phyloP scores from a whole-genome alignment of 2,797 vertebrate species.

The Neosalanx taihuensis region DNA sequence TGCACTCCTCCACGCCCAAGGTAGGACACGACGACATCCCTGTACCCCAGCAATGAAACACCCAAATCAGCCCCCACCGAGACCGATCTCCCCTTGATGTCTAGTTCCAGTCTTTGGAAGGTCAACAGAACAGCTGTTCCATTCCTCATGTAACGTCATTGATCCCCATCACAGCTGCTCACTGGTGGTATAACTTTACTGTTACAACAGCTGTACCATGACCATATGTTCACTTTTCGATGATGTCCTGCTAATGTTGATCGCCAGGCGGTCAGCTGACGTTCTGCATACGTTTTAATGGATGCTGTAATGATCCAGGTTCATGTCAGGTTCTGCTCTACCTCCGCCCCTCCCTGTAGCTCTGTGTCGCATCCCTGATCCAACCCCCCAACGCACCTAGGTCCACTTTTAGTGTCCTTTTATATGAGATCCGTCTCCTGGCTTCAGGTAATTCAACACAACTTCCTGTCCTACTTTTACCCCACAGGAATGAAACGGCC shows the following conservation, averaged over 20 bases:
- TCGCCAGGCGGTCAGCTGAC: too few relatives aligned
- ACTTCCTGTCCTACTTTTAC: not conserved
- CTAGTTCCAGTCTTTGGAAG: conserved; percentile 28
- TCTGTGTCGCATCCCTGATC: not conserved
- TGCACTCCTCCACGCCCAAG: conserved; percentile 78
- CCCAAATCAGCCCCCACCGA: not conserved
- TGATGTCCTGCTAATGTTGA: too few relatives aligned
- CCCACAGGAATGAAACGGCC: conserved; percentile 24
- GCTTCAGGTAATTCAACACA: conserved; percentile 7
- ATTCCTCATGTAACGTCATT: conserved; percentile 29
- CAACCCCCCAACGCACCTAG: too few relatives aligned
- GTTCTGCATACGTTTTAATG: too few relatives aligned
- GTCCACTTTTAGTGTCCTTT: not conserved
- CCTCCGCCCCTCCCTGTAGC: not conserved
- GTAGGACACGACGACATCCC: conserved; percentile 63
- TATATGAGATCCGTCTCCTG: conserved; percentile 1
- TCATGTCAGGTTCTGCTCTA: too few relatives aligned
- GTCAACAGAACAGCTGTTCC: conserved; percentile 17
- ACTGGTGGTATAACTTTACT: not conserved
- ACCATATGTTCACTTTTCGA: too few relatives aligned
- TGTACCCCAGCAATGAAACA: not conserved
- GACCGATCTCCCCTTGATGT: too few relatives aligned
- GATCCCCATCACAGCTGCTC: not conserved
- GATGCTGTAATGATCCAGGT: too few relatives aligned
- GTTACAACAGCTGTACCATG: not conserved